A percentile compares a stretch with the other conserved stretches of the same genome.
These are phyloP conservation scores for Dreissena polymorpha DNA, from an alignment of 1,140 invertebrate species.

Conservation along the genomic window DNA sequence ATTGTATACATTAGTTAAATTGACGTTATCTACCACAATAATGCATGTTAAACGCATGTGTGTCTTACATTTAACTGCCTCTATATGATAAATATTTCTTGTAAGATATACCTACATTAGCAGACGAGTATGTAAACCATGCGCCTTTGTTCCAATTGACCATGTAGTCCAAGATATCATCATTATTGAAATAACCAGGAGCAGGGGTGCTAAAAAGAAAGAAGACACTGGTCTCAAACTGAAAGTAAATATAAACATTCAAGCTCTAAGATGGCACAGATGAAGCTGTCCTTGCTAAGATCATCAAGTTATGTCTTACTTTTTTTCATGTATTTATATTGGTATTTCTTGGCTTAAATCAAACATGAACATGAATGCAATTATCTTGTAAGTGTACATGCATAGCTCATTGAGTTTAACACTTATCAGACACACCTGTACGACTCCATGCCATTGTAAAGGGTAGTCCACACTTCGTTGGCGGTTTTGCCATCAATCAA, in stretches of 20 bases:
- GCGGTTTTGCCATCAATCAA: conserved; percentile 72
- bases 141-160: conserved; percentile 68
- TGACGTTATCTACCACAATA: too few species aligned
- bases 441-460: conserved; percentile 66
- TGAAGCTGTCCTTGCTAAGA: conserved; percentile 72
- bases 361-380: too few species aligned
- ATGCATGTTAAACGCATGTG: too few species aligned
- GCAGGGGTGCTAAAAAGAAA: conserved; percentile 70
- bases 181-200: conserved; percentile 77
- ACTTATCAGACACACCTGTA: conserved; percentile 64
- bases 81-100: too few species aligned
- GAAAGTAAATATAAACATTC: conserved; percentile 67
- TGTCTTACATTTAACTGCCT: too few species aligned
- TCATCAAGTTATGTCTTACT: conserved; percentile 76
- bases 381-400: too few species aligned
- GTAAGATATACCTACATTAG: conserved; percentile 59
- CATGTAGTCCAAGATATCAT: conserved; percentile 76
- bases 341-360: too few species aligned
- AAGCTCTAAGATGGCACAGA: conserved; percentile 69
- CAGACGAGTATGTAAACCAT: conserved; percentile 67
- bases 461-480: conserved; percentile 62
- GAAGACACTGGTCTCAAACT: too few species aligned
- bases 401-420: too few species aligned
- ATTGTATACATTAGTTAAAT: too few species aligned
- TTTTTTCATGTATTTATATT: conserved; percentile 65